These are phyloP conservation scores for Lepus europaeus DNA, from an alignment of 2,113 vertebrate species.

Conservation along the genomic window DNA sequence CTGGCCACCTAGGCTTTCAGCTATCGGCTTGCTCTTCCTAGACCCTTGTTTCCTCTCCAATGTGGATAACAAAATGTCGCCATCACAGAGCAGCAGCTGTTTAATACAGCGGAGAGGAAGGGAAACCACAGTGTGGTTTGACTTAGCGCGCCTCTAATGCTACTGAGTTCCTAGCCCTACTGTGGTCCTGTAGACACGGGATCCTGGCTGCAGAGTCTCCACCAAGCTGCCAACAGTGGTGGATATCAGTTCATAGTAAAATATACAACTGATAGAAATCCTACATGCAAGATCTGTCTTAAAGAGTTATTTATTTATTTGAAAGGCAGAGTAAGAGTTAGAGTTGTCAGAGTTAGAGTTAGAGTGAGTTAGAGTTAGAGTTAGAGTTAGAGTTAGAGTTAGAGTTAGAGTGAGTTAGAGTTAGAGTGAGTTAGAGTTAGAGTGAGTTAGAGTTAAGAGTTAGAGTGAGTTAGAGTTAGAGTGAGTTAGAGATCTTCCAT, in stretches of 20 bases:
- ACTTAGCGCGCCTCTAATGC: not conserved
- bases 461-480: no score
- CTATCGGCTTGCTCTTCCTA: not conserved
- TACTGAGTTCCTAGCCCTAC: not conserved
- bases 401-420: no score
- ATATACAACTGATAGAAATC: not conserved
- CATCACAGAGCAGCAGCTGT: not conserved
- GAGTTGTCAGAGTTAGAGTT: no score
- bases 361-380: no score
- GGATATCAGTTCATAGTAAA: not conserved
- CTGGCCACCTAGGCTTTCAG: not conserved
- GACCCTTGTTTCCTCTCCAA: not conserved
- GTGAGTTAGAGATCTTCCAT: no score
- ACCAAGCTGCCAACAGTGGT: not conserved
- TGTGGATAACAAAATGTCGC: not conserved
- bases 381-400: no score
- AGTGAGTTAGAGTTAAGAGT: no score
- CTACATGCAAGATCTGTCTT: not conserved
- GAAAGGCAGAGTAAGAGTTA: no score
- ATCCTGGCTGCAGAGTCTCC: not conserved
- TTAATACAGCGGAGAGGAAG: not conserved
- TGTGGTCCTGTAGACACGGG: not conserved
- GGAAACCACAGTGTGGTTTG: not conserved
- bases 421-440: no score
- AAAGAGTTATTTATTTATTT: no score